A percentile compares a stretch with the other conserved stretches of the same genome.
Evolutionary conservation across 2,888 invertebrate species (phyloP).

Genomic region (Morpho deidamia): DNA sequence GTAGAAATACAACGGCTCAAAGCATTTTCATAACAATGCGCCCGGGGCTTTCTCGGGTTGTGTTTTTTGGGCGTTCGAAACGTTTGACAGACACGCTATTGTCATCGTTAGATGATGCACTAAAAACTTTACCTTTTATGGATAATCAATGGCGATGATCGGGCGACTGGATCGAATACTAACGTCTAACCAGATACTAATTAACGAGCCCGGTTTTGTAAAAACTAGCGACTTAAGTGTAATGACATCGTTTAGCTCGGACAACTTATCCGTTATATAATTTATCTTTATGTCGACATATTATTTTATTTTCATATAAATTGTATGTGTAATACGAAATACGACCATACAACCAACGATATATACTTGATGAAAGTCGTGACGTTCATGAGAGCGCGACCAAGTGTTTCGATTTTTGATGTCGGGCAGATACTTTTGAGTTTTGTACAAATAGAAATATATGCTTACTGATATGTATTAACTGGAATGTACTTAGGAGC

Average conservation of each 20-base stretch:
- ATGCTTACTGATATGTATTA: too few species aligned
- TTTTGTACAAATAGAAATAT: too few species aligned
- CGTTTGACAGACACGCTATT: slow-evolving; percentile 73
- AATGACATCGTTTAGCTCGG: too few species aligned
- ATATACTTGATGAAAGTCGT: too few species aligned
- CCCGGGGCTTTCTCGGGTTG: slow-evolving; percentile 65
- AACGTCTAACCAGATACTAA: slow-evolving; percentile 49
- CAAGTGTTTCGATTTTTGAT: too few species aligned
- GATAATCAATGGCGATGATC: slow-evolving; percentile 64
- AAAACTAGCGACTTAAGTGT: not conserved
- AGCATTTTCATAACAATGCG: slow-evolving; percentile 77
- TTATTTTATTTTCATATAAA: not conserved
- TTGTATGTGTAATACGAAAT: not conserved
- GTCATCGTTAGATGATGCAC: slow-evolving; percentile 69
- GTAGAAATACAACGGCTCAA: slow-evolving; percentile 69
- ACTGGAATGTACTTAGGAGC: too few species aligned
- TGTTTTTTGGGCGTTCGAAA: slow-evolving; percentile 62
- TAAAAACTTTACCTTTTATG: slow-evolving; percentile 64
- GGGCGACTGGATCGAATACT: slow-evolving; percentile 47
- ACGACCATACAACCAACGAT: too few species aligned
- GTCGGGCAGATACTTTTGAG: too few species aligned
- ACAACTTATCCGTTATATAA: too few species aligned
- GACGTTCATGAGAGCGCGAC: too few species aligned
- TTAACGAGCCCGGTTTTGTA: slow-evolving; percentile 33
- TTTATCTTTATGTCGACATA: too few species aligned